phyloP scores from a whole-genome alignment of 2,113 vertebrate species.

The Pygoscelis antarcticus region DNA sequence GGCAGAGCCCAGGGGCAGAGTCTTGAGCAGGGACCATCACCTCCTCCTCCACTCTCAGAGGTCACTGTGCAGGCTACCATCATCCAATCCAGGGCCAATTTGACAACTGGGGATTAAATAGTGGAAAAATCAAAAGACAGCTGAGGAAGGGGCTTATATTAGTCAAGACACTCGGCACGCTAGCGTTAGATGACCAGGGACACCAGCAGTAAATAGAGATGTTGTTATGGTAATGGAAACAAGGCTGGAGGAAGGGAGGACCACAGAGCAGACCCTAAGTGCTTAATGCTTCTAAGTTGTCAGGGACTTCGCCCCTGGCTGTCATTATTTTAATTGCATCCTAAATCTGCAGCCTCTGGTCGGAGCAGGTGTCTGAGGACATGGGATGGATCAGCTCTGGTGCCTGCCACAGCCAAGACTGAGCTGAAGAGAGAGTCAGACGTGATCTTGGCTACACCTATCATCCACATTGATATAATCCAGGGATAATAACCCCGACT shows the following conservation, averaged over 20 bases:
- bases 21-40: neutral
- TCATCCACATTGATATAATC: neutral
- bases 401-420: neutral
- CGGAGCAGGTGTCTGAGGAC: neutral
- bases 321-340: neutral
- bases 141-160: neutral
- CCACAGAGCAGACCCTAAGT: neutral
- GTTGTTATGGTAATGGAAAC: conserved; percentile 2
- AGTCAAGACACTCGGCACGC: neutral
- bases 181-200: neutral
- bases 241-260: neutral
- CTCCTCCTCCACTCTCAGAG: neutral
- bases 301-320: neutral
- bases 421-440: neutral
- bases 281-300: neutral
- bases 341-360: neutral
- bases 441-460: neutral
- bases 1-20: neutral
- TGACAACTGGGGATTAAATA: conserved; percentile 30
- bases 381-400: neutral
- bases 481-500: neutral
- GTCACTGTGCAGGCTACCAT: neutral
- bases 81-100: neutral
- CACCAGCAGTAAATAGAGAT: neutral
- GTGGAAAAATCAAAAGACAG: conserved; percentile 43